Conservation (phyloP, 37 sponge, comb jelly and placozoan genomes). For the Axinella damicornis region DNA sequence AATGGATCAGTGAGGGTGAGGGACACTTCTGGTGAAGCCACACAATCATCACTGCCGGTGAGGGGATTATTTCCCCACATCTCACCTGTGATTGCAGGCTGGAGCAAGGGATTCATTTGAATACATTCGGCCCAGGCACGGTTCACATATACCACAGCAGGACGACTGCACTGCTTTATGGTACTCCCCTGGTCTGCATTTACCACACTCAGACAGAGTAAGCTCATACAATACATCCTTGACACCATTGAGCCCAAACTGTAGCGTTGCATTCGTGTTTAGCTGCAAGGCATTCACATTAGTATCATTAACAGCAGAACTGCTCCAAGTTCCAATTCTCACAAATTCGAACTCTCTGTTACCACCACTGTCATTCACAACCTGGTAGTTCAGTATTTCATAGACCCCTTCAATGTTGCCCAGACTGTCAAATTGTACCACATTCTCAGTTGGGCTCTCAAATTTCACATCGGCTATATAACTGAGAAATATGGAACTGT, state of each 20-base stretch:
- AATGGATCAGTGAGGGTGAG: conserved; percentile 2
- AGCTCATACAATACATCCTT: not conserved
- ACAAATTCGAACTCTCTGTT: not conserved
- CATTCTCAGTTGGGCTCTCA: conserved; percentile 19
- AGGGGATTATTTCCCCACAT: conserved; percentile 60
- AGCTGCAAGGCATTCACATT: not conserved
- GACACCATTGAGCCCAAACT: conserved; percentile 38
- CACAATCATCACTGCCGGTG: conserved; percentile 49
- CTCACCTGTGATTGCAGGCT: conserved; percentile 25
- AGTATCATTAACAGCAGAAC: not conserved
- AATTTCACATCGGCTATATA: conserved; percentile 68
- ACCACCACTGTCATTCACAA: not conserved
- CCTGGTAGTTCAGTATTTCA: conserved; percentile 51
- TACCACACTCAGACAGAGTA: conserved; percentile 1
- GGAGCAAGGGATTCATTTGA: not conserved
- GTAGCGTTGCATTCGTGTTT: not conserved
- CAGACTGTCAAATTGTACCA: conserved; percentile 43
- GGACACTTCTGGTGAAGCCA: not conserved
- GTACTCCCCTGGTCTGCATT: not conserved
- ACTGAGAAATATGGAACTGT: conserved; percentile 13
- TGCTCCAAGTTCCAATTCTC: conserved; percentile 49
- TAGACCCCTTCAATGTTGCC: conserved; percentile 48
- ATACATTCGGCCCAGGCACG: conserved; percentile 49
- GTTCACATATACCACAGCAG: conserved; percentile 70
- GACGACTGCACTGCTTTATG: conserved; percentile 9